Base-by-base conservation (phyloP, 2,888 invertebrate species). In the Drosophila stalkeri region DNA sequence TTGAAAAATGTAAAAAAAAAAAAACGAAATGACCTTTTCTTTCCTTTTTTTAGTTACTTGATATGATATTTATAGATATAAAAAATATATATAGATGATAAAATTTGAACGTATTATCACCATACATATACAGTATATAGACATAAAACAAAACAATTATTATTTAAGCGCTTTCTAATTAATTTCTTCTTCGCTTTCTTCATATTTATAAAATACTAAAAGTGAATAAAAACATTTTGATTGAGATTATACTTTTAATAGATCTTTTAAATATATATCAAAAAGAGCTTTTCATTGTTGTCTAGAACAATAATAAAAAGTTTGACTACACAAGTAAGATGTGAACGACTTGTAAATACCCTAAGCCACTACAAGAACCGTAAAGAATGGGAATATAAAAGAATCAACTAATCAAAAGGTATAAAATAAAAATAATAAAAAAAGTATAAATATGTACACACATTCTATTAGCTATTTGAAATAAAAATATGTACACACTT, bases 1-100 rank as follows among this genome's bases (percentile, higher is more conserved):
- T 55, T 57, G 68, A 18, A 44, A 4, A 23, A 49, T 18, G 20
- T 35, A 39, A 11, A 67, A 46, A 54, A 12, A 1, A 35, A 33
- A 16, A 46, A 57, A 7, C 11, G 35, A 33, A 18, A 14, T 16
- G n/a, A 27, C 35, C 49, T n/a, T 23, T 27, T 8, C n/a, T 51
- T 18, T 61, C 16, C 7, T 20, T 31, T 33, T 20, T 16, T 35
- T 16, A 2, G 35, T 39, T 54, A 54, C 33, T 33, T 51, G 33
- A 51, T 35, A 18, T 20, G 20, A 51, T 27, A 14, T 46, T 23
- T 16, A 23, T 14, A 23, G 23, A 46, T 23, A 8, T 23, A 23
- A 14, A 6, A 23, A 16, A 39, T 39, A 37, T 23, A 23, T 16
- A 16, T 23, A 18, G 18, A 18, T 5, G 11, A 18, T 43, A 12